Evolutionary conservation across 2,797 vertebrate genomes (phyloP).

Genomic region (Oryzias dopingdopingensis): DNA sequence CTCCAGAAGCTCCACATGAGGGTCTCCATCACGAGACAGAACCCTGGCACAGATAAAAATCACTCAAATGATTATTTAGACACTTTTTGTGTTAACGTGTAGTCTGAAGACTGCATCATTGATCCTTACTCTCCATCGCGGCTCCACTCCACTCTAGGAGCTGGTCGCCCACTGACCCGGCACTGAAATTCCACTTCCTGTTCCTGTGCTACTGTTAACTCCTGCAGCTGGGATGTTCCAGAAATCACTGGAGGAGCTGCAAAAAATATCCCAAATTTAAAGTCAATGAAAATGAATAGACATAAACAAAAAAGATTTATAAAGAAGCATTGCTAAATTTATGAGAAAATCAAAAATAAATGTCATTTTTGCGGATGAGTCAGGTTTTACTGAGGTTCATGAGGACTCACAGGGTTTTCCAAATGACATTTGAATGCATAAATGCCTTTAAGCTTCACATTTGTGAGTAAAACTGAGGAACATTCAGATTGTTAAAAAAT

Average conservation of each 20-base stretch:
- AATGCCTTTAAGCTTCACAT: too few species aligned
- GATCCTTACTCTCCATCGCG: constrained; percentile 85
- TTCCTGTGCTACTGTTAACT: constrained; percentile 75
- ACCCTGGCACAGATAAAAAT: constrained; percentile 66
- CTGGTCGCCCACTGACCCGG: constrained; percentile 76
- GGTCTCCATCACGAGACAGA: constrained; percentile 73
- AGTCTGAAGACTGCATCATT: constrained; percentile 12
- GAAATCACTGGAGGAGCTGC: constrained; percentile 83
- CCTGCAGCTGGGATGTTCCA: constrained; percentile 76
- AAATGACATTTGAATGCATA: too few species aligned
- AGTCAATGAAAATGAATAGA: background rate
- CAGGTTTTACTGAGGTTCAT: background rate
- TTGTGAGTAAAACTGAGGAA: too few species aligned
- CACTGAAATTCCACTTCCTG: constrained; percentile 82
- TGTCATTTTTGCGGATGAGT: background rate
- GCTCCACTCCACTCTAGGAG: constrained; percentile 85
- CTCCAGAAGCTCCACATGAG: constrained; percentile 78
- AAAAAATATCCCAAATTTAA: background rate
- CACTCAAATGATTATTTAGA: constrained; percentile 3
- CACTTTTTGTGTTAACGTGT: background rate
- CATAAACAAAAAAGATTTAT: background rate
- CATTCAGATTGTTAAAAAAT: too few species aligned
- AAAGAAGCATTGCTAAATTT: background rate
- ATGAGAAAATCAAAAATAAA: background rate
- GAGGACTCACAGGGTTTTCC: too few species aligned